Base-by-base conservation (phyloP, 1,140 invertebrate genomes). In the Drosophila setifemur region DNA sequence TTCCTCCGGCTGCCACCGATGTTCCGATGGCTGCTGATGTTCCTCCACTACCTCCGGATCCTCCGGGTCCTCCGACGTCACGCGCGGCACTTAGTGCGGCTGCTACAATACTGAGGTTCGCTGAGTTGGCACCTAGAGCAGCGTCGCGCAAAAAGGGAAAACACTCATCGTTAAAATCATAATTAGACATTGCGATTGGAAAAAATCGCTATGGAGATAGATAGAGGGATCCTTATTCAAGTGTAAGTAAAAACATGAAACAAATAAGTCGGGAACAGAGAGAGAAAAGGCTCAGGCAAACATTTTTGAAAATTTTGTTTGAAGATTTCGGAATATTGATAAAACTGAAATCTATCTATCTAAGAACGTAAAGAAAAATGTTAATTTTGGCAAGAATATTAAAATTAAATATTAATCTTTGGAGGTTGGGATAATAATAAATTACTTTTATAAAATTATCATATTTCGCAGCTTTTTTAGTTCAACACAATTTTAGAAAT, bases 31-130 rank as follows among this genome's bases (percentile, higher is more conserved):
- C 55, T 29, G 58, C 9, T 14, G 33, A 45, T n/a, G 33, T 28
- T 25, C 26, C 50, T 7, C 14, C 26, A 5, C 14, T 21, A 5
- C 52, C 37, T 3, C 60, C 18, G 42, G 33, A 45, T 14, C 14
- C 40, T 37, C 40, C 48, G 12, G 33, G 4, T 28, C 18, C 55
- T 33, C 58, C 23, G 45, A 70, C 42, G 49, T 83, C 77, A 33
- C 78, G 79, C 18, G 64, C 79, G 55, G 79, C 79, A 68, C 58
- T 85, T 33, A 83, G 31, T 18, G 78, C 78, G 19, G 78, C 78
- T 37, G 78, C 78, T 11, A 83, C 78, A 33, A 83, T 83, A 70
- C 79, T 83, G 18, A 83, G 74, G 58, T 85, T 83, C n/a, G 78
- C 58, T 12, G 78, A 78, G 18, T 61, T 83, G 29, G 58, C n/a